Conservation (phyloP, 2,113 vertebrate species). For the Capreolus pygargus region DNA sequence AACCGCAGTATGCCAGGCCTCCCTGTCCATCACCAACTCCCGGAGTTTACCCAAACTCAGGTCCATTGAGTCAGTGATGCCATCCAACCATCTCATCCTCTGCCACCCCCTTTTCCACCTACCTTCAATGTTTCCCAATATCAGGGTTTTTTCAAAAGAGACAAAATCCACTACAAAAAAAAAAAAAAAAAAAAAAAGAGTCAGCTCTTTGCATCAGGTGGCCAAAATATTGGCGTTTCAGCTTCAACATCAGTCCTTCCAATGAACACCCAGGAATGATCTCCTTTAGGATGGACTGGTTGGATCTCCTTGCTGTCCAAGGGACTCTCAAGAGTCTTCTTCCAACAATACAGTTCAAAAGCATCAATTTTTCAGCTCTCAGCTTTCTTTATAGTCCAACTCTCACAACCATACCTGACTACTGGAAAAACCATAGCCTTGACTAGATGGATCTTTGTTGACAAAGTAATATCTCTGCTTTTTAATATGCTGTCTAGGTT, state of each 20-base stretch:
- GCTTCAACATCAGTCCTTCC: not conserved
- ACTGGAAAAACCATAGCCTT: too few species aligned
- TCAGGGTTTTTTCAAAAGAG: not conserved
- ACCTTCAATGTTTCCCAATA: not conserved
- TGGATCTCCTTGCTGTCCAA: too few species aligned
- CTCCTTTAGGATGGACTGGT: not conserved
- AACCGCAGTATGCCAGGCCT: rapidly evolving
- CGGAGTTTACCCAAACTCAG: not conserved
- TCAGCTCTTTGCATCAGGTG: not conserved
- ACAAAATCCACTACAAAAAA: too few species aligned
- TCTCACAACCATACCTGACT: too few species aligned
- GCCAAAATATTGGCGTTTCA: not conserved
- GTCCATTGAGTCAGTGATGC: not conserved
- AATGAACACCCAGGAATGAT: not conserved
- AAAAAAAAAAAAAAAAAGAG: too few species aligned
- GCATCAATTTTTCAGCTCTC: too few species aligned
- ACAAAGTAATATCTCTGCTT: too few species aligned
- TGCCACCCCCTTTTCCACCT: not conserved
- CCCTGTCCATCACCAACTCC: not conserved
- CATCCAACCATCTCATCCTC: not conserved
- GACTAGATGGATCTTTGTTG: too few species aligned
- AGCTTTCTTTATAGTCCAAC: too few species aligned
- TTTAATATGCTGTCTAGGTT: too few species aligned
- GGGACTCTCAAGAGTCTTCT: too few species aligned
- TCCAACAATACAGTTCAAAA: too few species aligned